A percentile compares a stretch with the other conserved stretches of the same genome.
These are phyloP conservation scores for Hystrix brachyura DNA, from an alignment of 2,113 vertebrate genomes.

Conservation along the genomic window DNA sequence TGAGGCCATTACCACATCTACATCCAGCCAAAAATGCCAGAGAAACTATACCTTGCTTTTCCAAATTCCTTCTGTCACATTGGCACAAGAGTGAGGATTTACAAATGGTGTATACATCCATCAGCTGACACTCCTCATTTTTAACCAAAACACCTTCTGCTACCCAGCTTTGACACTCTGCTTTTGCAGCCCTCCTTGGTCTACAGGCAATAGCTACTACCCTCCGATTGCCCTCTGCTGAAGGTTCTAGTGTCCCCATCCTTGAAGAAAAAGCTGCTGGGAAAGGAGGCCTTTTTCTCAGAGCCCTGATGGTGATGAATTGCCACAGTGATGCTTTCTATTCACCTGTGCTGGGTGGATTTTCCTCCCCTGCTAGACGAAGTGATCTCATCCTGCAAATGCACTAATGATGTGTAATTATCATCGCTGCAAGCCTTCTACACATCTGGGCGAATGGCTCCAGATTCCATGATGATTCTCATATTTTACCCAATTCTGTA, in stretches of 20 bases:
- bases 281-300: not conserved
- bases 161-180: not conserved
- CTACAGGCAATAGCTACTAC: not conserved
- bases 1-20: not conserved
- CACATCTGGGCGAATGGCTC: constrained; percentile 74
- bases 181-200: not conserved
- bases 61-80: not conserved
- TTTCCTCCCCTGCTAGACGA: not conserved
- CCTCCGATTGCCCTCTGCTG: not conserved
- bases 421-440: constrained; percentile 57
- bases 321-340: not conserved
- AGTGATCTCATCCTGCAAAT: constrained; percentile 4
- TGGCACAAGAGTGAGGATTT: not conserved
- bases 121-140: not conserved
- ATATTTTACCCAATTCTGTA: constrained; percentile 71
- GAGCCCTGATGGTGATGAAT: not conserved
- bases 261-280: not conserved
- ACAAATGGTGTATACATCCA: not conserved
- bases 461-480: constrained; percentile 32
- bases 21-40: no score
- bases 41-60: not conserved
- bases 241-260: not conserved
- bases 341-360: not conserved
- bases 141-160: not conserved
- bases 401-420: constrained; percentile 76